Base-by-base conservation (phyloP, 2,113 vertebrate species). In the Anhinga rufa region DNA sequence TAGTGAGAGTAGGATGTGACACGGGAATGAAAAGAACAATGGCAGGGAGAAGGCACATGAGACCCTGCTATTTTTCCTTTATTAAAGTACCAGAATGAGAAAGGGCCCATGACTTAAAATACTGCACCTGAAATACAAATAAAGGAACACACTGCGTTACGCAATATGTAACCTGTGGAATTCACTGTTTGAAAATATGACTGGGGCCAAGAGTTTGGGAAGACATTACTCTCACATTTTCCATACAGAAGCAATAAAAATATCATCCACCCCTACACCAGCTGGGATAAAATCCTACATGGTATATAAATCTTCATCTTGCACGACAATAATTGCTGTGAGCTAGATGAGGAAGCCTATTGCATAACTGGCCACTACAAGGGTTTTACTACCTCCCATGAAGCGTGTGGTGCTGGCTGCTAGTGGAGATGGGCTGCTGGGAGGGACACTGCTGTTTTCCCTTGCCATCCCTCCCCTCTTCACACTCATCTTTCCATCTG, bases 191-290 rank as follows among this genome's bases (percentile, higher is more conserved):
- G 82, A 92, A 93, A 93, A 90, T 93, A 94, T 1, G 1, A 66
- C 62, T 4, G 17, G 44, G 87, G 82, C 94, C 89, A 88, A 79
- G 58, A 77, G 46, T 89, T 91, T 88, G 93, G 92, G 89, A 95
- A 96, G 93, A 88, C 1, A 80, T 93, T 94, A 94, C 87, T 87
- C 85, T 91, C 87, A 88, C 79, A 91, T 97, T 97, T 97, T 93
- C 95, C 89, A 80, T 90, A 83, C 36, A 95, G 70, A 51, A 95
- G 76, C 90, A 95, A 95, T 95, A 96, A 97, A 97, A 97, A 96
- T 97, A 97, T 86, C 95, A 95, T 94, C 96, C 94, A 86, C 94
- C 94, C 60, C 84, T 95, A 91, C 84, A 95, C 94, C 92, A 97
- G 95, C 93, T 95, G 96, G 93, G 86, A 90, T 91, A 95, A 92